These are phyloP conservation scores for Planococcus citri DNA, from an alignment of 1,140 invertebrate species.

Conservation along the genomic window DNA sequence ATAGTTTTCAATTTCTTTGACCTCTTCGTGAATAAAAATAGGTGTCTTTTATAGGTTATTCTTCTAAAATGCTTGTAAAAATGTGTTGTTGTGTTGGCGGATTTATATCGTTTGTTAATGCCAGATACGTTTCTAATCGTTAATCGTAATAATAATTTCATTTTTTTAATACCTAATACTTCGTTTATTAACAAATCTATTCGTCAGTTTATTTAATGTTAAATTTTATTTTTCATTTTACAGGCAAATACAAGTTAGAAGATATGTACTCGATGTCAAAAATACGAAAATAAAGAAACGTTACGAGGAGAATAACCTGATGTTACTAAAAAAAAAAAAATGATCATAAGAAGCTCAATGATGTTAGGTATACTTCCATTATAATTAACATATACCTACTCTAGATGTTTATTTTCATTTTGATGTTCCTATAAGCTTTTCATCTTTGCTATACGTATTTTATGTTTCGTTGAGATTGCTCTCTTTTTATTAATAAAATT, in stretches of 20 bases:
- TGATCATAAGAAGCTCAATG: neutral
- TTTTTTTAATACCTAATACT: too few species aligned
- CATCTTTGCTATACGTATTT: neutral
- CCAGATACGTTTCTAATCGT: too few species aligned
- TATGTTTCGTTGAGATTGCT: neutral
- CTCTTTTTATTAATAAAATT: too few species aligned
- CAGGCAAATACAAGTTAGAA: constrained; percentile 4
- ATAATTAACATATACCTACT: neutral
- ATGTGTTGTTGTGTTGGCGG: too few species aligned
- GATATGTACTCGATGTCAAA: constrained; percentile 7
- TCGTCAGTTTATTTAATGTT: too few species aligned
- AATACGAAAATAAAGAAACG: neutral
- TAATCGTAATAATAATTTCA: too few species aligned
- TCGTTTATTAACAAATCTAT: too few species aligned
- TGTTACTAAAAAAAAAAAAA: neutral
- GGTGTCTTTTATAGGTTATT: too few species aligned
- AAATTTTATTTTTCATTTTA: constrained; percentile 1
- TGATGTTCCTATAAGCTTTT: constrained; percentile 1
- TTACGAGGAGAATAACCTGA: neutral
- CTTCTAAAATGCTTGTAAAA: too few species aligned
- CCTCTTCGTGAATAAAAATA: too few species aligned
- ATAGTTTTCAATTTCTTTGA: too few species aligned
- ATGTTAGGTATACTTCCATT: neutral
- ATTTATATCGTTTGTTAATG: too few species aligned
- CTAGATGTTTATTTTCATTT: neutral